Conservation (phyloP, 2,888 invertebrate species). For the Exocentrus adspersus region DNA sequence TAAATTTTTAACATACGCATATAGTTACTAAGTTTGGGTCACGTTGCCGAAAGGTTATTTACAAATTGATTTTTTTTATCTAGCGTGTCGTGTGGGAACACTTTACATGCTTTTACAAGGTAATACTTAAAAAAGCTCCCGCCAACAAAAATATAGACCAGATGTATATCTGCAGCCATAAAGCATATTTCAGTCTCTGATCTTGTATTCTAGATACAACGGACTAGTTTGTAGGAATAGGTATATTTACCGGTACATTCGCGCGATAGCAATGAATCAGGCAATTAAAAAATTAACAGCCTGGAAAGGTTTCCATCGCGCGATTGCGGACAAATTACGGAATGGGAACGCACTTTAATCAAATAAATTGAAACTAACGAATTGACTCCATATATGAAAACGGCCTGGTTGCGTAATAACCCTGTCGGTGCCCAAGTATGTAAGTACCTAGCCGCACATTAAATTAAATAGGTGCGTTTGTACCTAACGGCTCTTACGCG, state of each 20-base stretch:
- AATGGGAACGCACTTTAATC: conserved; percentile 52
- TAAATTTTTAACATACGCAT: conserved; percentile 11
- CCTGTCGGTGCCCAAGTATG: conserved; percentile 41
- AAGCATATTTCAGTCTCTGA: no score
- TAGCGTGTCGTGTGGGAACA: background rate
- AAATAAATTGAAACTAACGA: conserved; percentile 52
- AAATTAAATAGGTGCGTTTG: conserved; percentile 26
- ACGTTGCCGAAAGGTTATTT: conserved; percentile 12
- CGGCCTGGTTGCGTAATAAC: conserved; percentile 37
- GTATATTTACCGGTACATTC: no score
- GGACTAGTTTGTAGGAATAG: no score
- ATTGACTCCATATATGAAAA: conserved; percentile 51
- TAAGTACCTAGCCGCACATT: conserved; percentile 28
- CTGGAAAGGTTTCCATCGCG: conserved; percentile 21
- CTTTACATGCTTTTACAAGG: no score
- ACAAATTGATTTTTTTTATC: conserved; percentile 18
- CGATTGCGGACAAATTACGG: conserved; percentile 39
- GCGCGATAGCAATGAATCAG: conserved; percentile 15
- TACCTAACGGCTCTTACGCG: conserved; percentile 22
- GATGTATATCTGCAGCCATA: no score
- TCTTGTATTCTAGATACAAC: no score
- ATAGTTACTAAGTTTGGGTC: conserved; percentile 12
- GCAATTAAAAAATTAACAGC: conserved; percentile 22
- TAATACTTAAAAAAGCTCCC: no score
- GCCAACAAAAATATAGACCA: no score